Percentiles rank a stretch among this genome's conserved stretches.
These are phyloP conservation scores for Campoplex nolae DNA, from an alignment of 2,888 invertebrate species.

Conservation along the genomic window DNA sequence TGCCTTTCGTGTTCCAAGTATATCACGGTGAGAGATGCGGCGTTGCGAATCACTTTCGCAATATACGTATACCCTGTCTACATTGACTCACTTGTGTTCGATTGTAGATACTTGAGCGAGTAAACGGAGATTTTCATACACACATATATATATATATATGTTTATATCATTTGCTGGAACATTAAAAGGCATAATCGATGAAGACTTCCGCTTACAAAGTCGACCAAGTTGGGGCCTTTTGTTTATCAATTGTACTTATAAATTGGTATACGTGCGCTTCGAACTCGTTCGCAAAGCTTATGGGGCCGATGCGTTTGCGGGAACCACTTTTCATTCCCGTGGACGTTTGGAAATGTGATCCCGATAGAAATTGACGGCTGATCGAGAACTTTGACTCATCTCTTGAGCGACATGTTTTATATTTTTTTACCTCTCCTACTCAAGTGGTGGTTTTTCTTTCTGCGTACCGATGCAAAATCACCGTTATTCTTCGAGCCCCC, in stretches of 20 bases:
- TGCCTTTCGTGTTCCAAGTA: slow-evolving; percentile 37
- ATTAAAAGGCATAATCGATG: slow-evolving; percentile 15
- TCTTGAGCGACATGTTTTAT: not conserved
- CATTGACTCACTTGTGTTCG: slow-evolving; percentile 55
- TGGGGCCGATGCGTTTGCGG: slow-evolving; percentile 41
- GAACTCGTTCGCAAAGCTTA: slow-evolving; percentile 13
- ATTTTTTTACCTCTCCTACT: not conserved
- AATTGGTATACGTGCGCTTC: not conserved
- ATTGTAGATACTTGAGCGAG: slow-evolving; percentile 52
- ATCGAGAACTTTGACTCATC: slow-evolving; percentile 64
- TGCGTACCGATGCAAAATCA: not conserved
- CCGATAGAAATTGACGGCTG: slow-evolving; percentile 47
- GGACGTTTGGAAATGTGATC: slow-evolving; percentile 41
- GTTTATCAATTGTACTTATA: not conserved
- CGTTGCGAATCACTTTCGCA: slow-evolving; percentile 67
- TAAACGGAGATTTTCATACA: slow-evolving; percentile 29
- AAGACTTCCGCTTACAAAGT: not conserved
- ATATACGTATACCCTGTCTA: slow-evolving; percentile 33
- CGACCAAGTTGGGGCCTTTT: not conserved
- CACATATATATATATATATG: not conserved
- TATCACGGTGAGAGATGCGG: slow-evolving; percentile 54
- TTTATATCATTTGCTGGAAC: not conserved
- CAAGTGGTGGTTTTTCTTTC: not conserved
- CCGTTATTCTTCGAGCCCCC: not conserved
- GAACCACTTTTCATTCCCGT: slow-evolving; percentile 25